A percentile compares a stretch with the other conserved stretches of the same genome.
phyloP scores from a whole-genome alignment of 2,888 invertebrate genomes.

The Augochlorella aurata region DNA sequence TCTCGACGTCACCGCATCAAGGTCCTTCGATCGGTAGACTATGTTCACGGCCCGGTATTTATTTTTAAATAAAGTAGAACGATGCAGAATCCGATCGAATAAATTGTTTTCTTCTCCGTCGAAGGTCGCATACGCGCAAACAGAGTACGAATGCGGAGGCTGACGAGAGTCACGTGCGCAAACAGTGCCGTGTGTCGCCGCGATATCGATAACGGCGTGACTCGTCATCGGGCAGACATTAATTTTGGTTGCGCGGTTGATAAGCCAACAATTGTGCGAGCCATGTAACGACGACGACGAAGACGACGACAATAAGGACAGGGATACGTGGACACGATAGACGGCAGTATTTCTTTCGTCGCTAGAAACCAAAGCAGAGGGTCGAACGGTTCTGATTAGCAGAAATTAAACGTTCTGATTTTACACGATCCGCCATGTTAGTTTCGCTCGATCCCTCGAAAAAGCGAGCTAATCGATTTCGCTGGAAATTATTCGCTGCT shows the following conservation, averaged over 20 bases:
- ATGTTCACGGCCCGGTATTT: not conserved
- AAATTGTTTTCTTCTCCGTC: not conserved
- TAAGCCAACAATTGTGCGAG: constrained; percentile 49
- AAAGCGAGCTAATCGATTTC: not conserved
- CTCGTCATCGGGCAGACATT: constrained; percentile 30
- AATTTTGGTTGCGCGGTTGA: constrained; percentile 42
- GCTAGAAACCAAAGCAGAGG: no score
- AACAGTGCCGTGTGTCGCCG: constrained; percentile 12
- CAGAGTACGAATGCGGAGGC: constrained; percentile 4
- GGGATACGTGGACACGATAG: not conserved
- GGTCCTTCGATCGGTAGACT: not conserved
- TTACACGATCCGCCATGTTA: not conserved
- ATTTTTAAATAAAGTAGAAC: not conserved
- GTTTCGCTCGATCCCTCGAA: not conserved
- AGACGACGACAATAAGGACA: no score
- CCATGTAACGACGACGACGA: not conserved
- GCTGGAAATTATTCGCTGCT: not conserved
- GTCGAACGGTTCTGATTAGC: not conserved
- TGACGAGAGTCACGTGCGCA: constrained; percentile 18
- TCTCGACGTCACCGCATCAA: not conserved
- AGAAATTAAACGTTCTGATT: not conserved
- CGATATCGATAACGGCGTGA: constrained; percentile 52
- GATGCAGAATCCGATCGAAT: not conserved
- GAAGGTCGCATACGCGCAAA: not conserved
- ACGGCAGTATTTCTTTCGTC: not conserved